A percentile compares a stretch with the other conserved stretches of the same genome.
Evolutionary conservation across 2,888 invertebrate genomes (phyloP).

Genomic region (Stenolophus ochropezus): DNA sequence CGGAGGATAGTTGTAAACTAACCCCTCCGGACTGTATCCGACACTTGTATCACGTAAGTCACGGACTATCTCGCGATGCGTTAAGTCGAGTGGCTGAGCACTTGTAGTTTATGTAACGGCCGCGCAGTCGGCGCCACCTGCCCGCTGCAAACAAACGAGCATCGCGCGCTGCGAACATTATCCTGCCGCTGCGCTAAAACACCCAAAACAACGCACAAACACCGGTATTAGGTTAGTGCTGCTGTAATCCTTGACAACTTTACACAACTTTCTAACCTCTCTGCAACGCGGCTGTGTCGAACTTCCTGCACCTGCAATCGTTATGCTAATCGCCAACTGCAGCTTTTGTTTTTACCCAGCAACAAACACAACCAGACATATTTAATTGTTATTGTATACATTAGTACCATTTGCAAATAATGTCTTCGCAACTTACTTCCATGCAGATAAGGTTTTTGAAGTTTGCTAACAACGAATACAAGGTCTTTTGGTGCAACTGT

Average conservation of each 20-base stretch:
- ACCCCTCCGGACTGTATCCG: constrained; percentile 9
- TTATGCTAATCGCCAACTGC: background rate
- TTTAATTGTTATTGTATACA: no score
- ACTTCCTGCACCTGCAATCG: background rate
- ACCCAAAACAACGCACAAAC: constrained; percentile 40
- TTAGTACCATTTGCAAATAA: no score
- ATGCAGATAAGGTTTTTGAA: no score
- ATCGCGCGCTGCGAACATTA: constrained; percentile 27
- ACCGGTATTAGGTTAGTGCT: constrained; percentile 25
- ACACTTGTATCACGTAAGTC: constrained; percentile 45
- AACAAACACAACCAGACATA: no score
- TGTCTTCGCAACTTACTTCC: no score
- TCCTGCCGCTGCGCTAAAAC: constrained; percentile 16
- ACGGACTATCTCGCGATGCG: constrained; percentile 30
- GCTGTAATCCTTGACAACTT: constrained; percentile 12
- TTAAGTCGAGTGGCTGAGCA: constrained; percentile 44
- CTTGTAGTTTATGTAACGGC: constrained; percentile 43
- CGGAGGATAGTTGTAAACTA: background rate
- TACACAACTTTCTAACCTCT: constrained; percentile 17
- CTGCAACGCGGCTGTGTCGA: background rate
- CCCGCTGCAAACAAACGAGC: constrained; percentile 43
- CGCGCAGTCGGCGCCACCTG: constrained; percentile 47
- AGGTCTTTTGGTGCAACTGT: no score
- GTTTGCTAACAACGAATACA: no score
- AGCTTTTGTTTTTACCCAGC: no score